Evolutionary conservation across 2,113 vertebrate species (phyloP), one percentile per base, ranked within the genome.

Genomic region (Zosterops japonicus): DNA sequence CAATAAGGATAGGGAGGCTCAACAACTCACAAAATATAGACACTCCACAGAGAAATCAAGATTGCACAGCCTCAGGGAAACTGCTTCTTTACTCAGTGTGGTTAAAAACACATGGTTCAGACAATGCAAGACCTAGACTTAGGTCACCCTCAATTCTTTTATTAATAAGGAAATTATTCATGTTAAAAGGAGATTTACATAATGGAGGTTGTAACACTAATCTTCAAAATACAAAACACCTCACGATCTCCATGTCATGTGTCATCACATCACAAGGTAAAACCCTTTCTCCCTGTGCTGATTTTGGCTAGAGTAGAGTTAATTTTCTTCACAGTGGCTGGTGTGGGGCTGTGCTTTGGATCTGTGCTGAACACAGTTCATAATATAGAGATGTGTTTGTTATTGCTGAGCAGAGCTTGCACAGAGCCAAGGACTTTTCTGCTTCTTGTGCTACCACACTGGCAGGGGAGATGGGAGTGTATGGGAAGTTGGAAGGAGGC

Each of bases 81-180:
- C 14, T 36, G 1, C 4, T 5, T 20, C 42, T 77, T 18, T 60
- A 15, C 8, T 59, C 1, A 0, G 1, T 36, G 8, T 8, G 14
- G 11, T 24, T 56, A 16, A 79, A 41, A 75, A 35, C 6, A 41
- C 19, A 46, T 14, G 1, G 7, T 29, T 72, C 12, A 42, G 4
- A 2, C 24, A 72, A n/a, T 29, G 64, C 4, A 75, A 64, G 25
- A 33, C 31, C 8, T 65, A 44, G 25, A 53, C 31, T 44, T 78
- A 67, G 12, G 1, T 14, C 20, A 70, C 25, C 9, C 5, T 59
- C 7, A 31, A 14, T 59, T 59, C 10, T 28, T 52, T 74, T 23
- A 36, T 60, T 87, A 56, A 33, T 33, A 63, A 53, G 8, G 13
- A 69, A 81, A 63, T 55, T 41, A 75, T 16, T 22, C 3, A 20